Evolutionary conservation across 2,113 vertebrate species (phyloP).

Genomic region (Gymnobelideus leadbeateri): DNA sequence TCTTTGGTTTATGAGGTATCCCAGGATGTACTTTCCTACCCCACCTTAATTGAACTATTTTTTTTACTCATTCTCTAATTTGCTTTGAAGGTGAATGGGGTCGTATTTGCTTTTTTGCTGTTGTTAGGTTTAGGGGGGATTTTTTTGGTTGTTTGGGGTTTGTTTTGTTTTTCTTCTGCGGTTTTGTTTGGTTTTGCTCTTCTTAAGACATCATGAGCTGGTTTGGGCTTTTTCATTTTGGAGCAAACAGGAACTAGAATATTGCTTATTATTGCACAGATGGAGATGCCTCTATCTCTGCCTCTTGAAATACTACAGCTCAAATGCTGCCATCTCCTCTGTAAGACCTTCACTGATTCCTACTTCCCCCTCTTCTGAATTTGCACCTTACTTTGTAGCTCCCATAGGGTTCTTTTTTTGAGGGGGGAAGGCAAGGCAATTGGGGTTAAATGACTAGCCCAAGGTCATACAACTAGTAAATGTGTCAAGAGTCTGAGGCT

Average conservation of each 20-base stretch:
- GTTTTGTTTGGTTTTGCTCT: neutral
- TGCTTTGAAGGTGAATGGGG: conserved; percentile 24
- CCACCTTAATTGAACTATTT: neutral
- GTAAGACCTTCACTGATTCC: neutral
- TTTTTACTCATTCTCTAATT: neutral
- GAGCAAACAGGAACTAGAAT: conserved; percentile 2
- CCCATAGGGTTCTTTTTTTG: neutral
- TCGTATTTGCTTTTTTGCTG: neutral
- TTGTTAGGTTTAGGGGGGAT: neutral
- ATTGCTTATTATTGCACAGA: neutral
- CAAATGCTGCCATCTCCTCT: neutral
- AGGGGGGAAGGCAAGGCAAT: no score
- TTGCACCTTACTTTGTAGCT: neutral
- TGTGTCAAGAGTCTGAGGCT: no score
- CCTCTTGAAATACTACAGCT: neutral
- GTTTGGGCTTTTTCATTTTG: conserved; percentile 21
- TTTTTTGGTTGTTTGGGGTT: neutral
- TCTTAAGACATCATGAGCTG: conserved; percentile 15
- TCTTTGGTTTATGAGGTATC: neutral
- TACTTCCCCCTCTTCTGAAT: neutral
- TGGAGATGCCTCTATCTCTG: neutral
- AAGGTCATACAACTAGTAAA: no score
- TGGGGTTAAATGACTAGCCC: no score
- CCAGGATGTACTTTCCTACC: neutral
- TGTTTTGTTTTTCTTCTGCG: neutral